These are phyloP conservation scores for Eidolon helvum DNA, from an alignment of 2,113 vertebrate genomes.

Conservation along the genomic window DNA sequence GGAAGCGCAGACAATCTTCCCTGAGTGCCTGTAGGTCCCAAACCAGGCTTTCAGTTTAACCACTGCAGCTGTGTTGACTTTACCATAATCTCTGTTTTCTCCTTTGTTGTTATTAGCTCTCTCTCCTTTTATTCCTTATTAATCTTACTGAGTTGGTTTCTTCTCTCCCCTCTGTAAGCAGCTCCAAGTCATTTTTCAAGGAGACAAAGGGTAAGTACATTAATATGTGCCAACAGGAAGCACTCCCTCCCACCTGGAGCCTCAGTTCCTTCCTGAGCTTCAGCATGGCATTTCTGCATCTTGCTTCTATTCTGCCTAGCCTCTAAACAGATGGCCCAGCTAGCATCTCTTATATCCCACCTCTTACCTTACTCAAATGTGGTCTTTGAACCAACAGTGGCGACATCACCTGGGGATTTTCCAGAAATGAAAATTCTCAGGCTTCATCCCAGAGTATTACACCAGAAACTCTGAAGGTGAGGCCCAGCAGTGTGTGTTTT, in stretches of 20 bases:
- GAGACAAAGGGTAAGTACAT: not conserved
- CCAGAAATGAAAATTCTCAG: not conserved
- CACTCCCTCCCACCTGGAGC: not conserved
- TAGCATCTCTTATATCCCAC: not conserved
- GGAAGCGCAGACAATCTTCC: not conserved
- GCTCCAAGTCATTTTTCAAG: not conserved
- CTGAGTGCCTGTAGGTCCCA: not conserved
- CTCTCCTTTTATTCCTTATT: not conserved
- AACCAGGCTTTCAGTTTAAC: not conserved
- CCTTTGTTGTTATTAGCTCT: conserved; percentile 32
- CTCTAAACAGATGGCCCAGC: not conserved
- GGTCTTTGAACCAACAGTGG: not conserved
- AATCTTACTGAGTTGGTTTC: not conserved
- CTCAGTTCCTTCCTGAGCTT: not conserved
- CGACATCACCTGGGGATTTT: not conserved
- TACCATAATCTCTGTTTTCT: not conserved
- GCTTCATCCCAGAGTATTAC: not conserved
- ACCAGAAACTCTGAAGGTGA: not conserved
- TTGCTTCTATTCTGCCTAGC: not conserved
- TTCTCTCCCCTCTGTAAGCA: not conserved
- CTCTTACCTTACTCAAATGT: not conserved
- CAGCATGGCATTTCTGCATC: not conserved
- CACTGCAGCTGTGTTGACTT: conserved; percentile 59
- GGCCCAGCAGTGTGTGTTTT: not conserved
- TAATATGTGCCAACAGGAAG: not conserved